Evolutionary conservation across 2,888 invertebrate species (phyloP), one percentile per base, ranked within the genome.

Genomic region (Fragum whitleyi): DNA sequence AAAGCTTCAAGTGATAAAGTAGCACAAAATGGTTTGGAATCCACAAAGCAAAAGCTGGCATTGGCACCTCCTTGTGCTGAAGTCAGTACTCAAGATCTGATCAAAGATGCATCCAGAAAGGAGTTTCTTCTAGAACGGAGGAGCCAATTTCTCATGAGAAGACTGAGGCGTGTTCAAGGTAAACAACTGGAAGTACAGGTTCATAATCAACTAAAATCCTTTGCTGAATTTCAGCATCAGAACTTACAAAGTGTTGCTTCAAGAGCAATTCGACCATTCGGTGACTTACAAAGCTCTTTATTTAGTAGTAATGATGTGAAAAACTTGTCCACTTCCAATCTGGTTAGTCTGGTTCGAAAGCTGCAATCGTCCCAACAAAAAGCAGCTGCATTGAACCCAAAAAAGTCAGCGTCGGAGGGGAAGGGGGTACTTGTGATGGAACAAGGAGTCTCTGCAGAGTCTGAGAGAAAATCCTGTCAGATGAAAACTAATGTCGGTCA

Each of bases 111-210:
- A 21, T 59, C 69, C 29, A 68, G 78, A 59, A 86, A 80, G 55
- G 86, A 87, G 61, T 81, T 82, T 23, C 75, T 87, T 47, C 79
- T 86, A 23, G 86, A 88, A 95, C 94, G 80, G 53, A 95, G 96
- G 85, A 95, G 96, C 88, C 96, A 97, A 68, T 96, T 96, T 92
- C 94, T 98, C 72, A 92, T 96, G 88, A 95, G 97, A 86, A 95
- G 97, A 84, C 94, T 97, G 79, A 95, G 96, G 19, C 97, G 97
- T 92, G 94, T 97, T 29, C 97, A 98, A 93, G 96, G 96, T 0
- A 95, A 96, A 72, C 95, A 96, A 47, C 95, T 97, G 92, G 97
- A 97, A 6, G 96, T 96, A 82, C 97, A 97, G 93, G 95, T 96
- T 32, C 96, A 96, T 71, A 96, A 96, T 87, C 97, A 98, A 93